Evolutionary conservation across 2,113 vertebrate species (phyloP).

Genomic region (Pedionomus torquatus): DNA sequence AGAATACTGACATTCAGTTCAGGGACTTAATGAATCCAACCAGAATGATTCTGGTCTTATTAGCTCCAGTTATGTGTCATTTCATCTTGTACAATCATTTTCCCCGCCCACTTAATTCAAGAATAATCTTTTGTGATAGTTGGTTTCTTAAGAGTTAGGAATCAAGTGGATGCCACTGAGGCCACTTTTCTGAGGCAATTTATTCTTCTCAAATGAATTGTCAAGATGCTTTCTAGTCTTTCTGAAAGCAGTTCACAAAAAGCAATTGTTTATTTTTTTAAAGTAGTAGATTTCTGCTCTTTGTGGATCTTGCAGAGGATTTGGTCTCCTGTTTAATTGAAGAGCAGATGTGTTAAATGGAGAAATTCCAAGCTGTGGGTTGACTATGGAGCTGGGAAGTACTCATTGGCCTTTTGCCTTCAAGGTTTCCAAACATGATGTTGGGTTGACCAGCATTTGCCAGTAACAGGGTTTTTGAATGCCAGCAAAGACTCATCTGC

Average conservation of each 20-base stretch:
- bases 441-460: not conserved
- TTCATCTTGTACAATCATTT: not conserved
- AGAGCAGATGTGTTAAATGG: not conserved
- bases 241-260: not conserved
- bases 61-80: not conserved
- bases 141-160: not conserved
- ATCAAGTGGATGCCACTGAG: not conserved
- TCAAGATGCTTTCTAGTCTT: not conserved
- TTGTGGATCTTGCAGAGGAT: conserved; percentile 22
- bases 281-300: conserved; percentile 24
- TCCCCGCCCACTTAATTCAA: not conserved
- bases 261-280: accelerated
- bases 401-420: not conserved
- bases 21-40: conserved; percentile 19
- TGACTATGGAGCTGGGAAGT: not conserved
- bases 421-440: not conserved
- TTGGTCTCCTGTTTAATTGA: conserved; percentile 19
- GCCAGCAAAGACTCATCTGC: not conserved
- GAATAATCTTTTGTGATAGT: not conserved
- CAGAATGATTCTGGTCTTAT: not conserved
- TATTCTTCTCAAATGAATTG: not conserved
- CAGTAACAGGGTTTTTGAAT: not conserved
- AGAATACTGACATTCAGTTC: not conserved
- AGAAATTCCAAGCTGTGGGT: not conserved
- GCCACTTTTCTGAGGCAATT: not conserved